phyloP scores from a whole-genome alignment of 2,113 vertebrate species.

The Microtus oregoni region DNA sequence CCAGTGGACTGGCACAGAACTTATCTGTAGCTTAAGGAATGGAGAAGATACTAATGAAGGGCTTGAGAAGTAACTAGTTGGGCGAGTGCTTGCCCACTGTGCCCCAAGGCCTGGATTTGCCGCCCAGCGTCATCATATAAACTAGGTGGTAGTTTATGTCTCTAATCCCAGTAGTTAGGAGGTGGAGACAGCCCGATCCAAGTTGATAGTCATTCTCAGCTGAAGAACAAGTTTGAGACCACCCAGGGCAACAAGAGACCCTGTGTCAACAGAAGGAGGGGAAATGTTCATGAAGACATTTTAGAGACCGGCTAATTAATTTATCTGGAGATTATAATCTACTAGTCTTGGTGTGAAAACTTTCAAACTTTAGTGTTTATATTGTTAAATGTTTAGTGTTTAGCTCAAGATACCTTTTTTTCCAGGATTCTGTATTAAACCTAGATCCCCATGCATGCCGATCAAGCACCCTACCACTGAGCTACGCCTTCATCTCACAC shows the following conservation, averaged over 20 bases:
- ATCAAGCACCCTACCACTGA: not conserved
- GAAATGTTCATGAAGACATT: not conserved
- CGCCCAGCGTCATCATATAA: not conserved
- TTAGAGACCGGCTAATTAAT: not conserved
- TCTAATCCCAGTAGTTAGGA: not conserved
- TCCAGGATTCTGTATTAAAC: not conserved
- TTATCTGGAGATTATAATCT: constrained; percentile 58
- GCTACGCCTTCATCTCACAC: not conserved
- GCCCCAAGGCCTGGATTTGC: not conserved
- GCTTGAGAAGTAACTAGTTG: not conserved
- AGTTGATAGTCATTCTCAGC: not conserved
- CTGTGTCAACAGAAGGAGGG: not conserved
- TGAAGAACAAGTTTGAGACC: not conserved
- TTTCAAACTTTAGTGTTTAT: constrained; percentile 10
- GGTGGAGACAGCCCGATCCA: too few relatives aligned
- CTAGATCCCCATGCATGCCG: too few relatives aligned
- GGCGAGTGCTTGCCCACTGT: not conserved
- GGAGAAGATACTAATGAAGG: not conserved
- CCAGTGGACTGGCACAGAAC: not conserved
- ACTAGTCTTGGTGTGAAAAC: not conserved
- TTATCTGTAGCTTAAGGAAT: constrained; percentile 24
- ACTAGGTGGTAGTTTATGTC: not conserved
- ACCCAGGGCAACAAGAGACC: not conserved
- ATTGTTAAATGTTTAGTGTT: not conserved
- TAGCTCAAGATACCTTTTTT: not conserved